Evolutionary conservation across 2,797 vertebrate genomes (phyloP).

Genomic region (Danio aesculapii): DNA sequence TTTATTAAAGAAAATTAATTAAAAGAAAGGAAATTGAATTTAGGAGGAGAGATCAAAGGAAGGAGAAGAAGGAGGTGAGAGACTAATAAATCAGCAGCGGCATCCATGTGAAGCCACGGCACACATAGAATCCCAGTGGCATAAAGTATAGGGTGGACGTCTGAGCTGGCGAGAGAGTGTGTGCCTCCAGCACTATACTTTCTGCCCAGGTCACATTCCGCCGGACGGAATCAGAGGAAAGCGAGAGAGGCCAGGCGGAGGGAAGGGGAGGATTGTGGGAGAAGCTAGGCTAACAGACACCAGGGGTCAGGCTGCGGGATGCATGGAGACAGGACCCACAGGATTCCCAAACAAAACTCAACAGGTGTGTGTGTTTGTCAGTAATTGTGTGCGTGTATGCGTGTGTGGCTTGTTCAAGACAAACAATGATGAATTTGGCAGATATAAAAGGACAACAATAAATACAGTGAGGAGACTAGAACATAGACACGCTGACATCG

Average conservation of each 20-base stretch:
- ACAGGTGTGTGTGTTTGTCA: conserved; percentile 70
- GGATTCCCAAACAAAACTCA: conserved; percentile 85
- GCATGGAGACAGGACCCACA: conserved; percentile 90
- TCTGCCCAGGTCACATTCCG: conserved; percentile 90
- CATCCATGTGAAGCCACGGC: conserved; percentile 92
- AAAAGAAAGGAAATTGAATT: conserved; percentile 52
- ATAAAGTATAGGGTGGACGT: conserved; percentile 90
- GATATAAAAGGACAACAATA: conserved; percentile 83
- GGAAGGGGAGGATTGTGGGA: conserved; percentile 40
- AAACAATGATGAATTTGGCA: conserved; percentile 66
- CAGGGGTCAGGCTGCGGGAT: conserved; percentile 90
- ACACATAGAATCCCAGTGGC: conserved; percentile 72
- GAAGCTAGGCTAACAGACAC: conserved; percentile 86
- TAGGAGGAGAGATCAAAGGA: conserved; percentile 35
- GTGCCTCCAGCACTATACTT: conserved; percentile 86
- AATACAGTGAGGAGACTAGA: conserved; percentile 82
- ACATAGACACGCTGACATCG: conserved; percentile 88
- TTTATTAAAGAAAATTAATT: conserved; percentile 20
- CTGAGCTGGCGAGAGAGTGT: conserved; percentile 50
- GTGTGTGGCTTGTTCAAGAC: conserved; percentile 45
- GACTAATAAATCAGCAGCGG: conserved; percentile 38
- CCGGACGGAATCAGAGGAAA: conserved; percentile 90
- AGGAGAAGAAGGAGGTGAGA: conserved; percentile 68
- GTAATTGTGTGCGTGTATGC: conserved; percentile 35
- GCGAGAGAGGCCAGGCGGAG: conserved; percentile 71